Evolutionary conservation across 2,888 invertebrate genomes (phyloP), one percentile per base, ranked within the genome.

Genomic region (Ellobium chinense): DNA sequence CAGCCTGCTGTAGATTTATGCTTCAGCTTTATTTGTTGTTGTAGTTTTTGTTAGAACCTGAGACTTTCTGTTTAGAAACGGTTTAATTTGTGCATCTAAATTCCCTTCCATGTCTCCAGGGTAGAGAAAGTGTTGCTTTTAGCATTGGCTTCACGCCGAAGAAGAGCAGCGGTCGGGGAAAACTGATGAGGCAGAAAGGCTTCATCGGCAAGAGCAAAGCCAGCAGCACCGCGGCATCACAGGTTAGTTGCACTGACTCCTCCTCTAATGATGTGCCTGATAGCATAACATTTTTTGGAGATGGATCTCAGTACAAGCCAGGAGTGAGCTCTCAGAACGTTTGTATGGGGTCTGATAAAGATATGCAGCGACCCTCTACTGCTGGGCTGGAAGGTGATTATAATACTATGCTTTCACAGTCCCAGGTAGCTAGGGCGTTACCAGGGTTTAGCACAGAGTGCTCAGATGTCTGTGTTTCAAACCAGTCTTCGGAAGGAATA

Each of bases 131-230:
- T 76, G 82, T 90, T 31, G 84, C 89, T 0, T 91, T 88, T 82
- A 89, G 76, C 74, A 86, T 91, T 54, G 82, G 89, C 24, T 89
- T 90, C 85, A 89, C 90, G 36, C 91, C 91, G 7, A 84, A 81
- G 72, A 80, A 77, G 37, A 62, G 36, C 9, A 68, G 68, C 46
- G 66, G 70, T 12, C 78, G 34, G 5, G 66, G 77, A 79, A 81
- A 82, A 34, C 84, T 88, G 46, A 85, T 80, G 34, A 82, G 86
- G 12, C 87, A 88, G 77, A 85, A 85, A 34, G 88, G 84, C 3
- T 88, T 88, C 77, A 83, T 88, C 27, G 83, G 85, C 69, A 87
- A 84, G 56, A 85, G 31, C 75, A 58, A 46, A 56, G 7, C 58
- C 34, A 58, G 21, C 24, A 31, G 36, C 56, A 39, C n/a, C 14